phyloP scores from a whole-genome alignment of 2,888 invertebrate species.

The Xestia ashworthii region DNA sequence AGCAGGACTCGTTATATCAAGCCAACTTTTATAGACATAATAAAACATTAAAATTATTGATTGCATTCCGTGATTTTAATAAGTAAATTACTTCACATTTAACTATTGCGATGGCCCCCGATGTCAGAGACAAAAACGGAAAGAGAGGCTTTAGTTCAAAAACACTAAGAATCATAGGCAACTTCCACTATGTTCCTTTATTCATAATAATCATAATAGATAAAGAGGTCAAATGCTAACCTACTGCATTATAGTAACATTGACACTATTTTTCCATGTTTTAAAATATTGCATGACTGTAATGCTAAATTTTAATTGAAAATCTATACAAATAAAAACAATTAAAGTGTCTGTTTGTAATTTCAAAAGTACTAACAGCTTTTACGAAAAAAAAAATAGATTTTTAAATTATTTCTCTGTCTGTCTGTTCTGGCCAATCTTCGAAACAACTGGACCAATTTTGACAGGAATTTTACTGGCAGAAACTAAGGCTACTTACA shows the following conservation, averaged over 20 bases:
- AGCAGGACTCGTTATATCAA: neutral
- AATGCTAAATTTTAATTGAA: neutral
- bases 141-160: neutral
- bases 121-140: neutral
- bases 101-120: neutral
- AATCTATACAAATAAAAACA: neutral
- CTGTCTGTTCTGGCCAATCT: no score
- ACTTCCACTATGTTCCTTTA: constrained; percentile 9
- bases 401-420: no score
- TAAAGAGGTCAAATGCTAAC: constrained; percentile 49
- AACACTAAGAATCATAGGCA: neutral
- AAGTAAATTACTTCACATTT: neutral
- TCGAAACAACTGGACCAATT: no score
- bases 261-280: constrained; percentile 12
- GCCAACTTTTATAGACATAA: neutral
- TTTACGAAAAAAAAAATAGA: no score
- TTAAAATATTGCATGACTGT: neutral
- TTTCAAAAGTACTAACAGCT: no score
- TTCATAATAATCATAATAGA: constrained; percentile 28
- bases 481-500: no score
- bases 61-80: neutral
- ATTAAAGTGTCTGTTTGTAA: no score
- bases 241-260: constrained; percentile 20
- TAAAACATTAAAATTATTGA: neutral
- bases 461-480: no score